phyloP scores from a whole-genome alignment of 2,888 invertebrate species.

The Penaeus monodon region DNA sequence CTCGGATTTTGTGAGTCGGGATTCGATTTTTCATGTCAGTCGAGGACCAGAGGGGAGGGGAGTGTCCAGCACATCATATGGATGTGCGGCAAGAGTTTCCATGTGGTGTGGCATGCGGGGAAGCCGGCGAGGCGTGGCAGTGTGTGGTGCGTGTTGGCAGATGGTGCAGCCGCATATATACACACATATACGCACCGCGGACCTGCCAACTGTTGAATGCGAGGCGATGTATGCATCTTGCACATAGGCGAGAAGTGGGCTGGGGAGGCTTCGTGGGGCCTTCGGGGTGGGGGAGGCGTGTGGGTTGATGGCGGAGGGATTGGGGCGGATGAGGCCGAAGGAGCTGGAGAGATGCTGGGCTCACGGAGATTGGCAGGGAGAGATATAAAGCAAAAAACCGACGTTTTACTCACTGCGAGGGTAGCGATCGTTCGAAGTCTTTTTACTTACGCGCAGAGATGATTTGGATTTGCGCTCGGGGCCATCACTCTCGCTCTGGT shows the following conservation, averaged over 20 bases:
- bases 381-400: neutral
- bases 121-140: neutral
- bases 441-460: too few species aligned
- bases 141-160: neutral
- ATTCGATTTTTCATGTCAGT: conserved; percentile 27
- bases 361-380: too few species aligned
- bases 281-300: too few species aligned
- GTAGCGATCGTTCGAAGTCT: neutral
- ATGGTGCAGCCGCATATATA: neutral
- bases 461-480: too few species aligned
- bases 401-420: neutral
- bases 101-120: neutral
- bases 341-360: too few species aligned
- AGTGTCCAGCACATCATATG: neutral
- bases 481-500: neutral
- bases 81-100: neutral
- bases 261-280: too few species aligned
- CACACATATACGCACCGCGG: too few species aligned
- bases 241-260: too few species aligned
- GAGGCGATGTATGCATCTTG: too few species aligned
- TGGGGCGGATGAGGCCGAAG: too few species aligned
- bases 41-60: neutral
- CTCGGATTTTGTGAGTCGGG: conserved; percentile 22
- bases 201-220: too few species aligned
- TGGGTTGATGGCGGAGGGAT: too few species aligned